These are phyloP conservation scores for Phenganax marumi DNA, from an alignment of 92 coral and sea anemone species.

Conservation along the genomic window DNA sequence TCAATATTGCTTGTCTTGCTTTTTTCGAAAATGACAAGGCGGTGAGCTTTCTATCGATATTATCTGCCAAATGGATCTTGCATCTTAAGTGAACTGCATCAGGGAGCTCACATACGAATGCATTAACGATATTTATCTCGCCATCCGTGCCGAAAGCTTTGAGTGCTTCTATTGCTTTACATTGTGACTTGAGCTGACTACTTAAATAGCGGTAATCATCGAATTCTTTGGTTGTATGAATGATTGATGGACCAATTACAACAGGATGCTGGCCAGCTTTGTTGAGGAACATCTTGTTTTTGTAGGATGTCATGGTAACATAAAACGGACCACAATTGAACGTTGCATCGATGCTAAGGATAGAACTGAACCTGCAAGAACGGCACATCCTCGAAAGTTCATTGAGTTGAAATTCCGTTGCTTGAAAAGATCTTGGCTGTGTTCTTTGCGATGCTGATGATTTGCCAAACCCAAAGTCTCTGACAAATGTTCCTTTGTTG, in stretches of 20 bases:
- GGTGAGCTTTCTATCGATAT: slow-evolving; percentile 53
- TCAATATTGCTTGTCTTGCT: slow-evolving; percentile 42
- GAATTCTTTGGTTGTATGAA: slow-evolving; percentile 52
- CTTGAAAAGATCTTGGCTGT: slow-evolving; percentile 58
- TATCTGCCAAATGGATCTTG: slow-evolving; percentile 58
- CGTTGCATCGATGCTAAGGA: slow-evolving; percentile 60
- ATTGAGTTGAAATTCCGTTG: slow-evolving; percentile 46
- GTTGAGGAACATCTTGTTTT: slow-evolving; percentile 56
- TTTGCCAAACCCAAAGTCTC: slow-evolving; percentile 55
- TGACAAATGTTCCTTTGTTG: slow-evolving; percentile 58
- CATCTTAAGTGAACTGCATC: slow-evolving; percentile 56
- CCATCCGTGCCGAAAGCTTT: slow-evolving; percentile 62
- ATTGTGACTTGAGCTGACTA: slow-evolving; percentile 49
- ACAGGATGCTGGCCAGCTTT: slow-evolving; percentile 48
- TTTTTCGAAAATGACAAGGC: slow-evolving; percentile 46
- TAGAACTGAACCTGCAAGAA: slow-evolving; percentile 40
- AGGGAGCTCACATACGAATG: slow-evolving; percentile 59
- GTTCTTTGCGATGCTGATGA: slow-evolving; percentile 55
- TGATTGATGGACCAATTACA: slow-evolving; percentile 54
- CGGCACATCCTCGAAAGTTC: slow-evolving; percentile 46
- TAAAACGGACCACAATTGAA: slow-evolving; percentile 63
- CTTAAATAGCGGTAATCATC: slow-evolving; percentile 53
- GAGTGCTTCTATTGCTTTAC: slow-evolving; percentile 48
- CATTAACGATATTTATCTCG: slow-evolving; percentile 58
- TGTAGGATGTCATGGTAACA: slow-evolving; percentile 51